A percentile compares a stretch with the other conserved stretches of the same genome.
phyloP scores from a whole-genome alignment of 2,113 vertebrate species.

The Caracal caracal region DNA sequence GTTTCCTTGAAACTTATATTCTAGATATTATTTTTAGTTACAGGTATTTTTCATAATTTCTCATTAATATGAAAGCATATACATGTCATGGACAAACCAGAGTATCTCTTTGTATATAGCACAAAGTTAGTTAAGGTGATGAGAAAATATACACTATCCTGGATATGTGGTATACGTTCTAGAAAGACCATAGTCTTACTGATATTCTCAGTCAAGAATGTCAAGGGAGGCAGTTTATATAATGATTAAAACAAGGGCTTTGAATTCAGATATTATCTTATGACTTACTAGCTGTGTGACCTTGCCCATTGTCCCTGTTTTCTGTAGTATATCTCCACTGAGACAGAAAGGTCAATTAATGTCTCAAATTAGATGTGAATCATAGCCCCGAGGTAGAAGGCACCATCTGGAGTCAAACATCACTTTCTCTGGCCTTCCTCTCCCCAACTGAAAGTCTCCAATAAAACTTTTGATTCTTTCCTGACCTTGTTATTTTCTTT shows the following conservation, averaged over 20 bases:
- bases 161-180: neutral
- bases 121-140: conserved; percentile 16
- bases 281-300: neutral
- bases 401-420: conserved; percentile 35
- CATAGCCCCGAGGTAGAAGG: neutral
- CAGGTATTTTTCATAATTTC: conserved; percentile 31
- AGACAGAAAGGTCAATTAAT: conserved; percentile 49
- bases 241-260: conserved; percentile 28
- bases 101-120: neutral
- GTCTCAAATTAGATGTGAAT: conserved; percentile 34
- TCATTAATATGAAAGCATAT: neutral
- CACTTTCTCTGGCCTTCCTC: conserved; percentile 9
- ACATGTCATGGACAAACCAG: neutral
- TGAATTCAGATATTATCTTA: conserved; percentile 56
- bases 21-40: conserved; percentile 41
- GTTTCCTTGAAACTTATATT: neutral
- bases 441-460: neutral
- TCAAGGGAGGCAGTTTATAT: neutral
- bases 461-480: conserved; percentile 52
- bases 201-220: neutral
- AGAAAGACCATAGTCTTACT: neutral
- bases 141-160: neutral
- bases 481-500: conserved; percentile 41
- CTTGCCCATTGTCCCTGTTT: conserved; percentile 31
- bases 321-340: conserved; percentile 29